Base-by-base conservation (phyloP, 2,888 invertebrate genomes). In the Cotesia congregata region DNA sequence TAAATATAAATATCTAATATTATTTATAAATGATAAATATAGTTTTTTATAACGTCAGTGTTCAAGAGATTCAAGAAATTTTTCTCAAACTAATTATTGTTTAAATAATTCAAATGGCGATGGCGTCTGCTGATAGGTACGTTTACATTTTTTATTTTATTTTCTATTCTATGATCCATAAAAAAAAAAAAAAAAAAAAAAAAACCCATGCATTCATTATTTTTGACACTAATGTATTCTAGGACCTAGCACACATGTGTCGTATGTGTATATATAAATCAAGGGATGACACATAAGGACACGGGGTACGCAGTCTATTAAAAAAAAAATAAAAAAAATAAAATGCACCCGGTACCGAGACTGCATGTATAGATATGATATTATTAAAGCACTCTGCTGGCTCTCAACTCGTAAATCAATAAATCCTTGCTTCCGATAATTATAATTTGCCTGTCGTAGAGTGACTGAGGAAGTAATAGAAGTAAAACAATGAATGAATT, bases 121-220 rank as follows among this genome's bases (percentile, higher is more conserved):
- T 85, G 85, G 85, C 85, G 80, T 85, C 85, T 65, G 85, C 85
- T 67, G 85, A 85, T 76, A 80, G 84, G 85, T 85, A 83, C 80
- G 84, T 67, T 68, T 64, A 73, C 72, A 71, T 71, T 70, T 72
- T 61, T 30, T 30, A 65, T 12, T 12, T 65, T 65, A 38, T 7
- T 30, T 30, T 30, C 30, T 30, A 30, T 30, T 30, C 30, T 30
- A 30, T 30, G 30, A 30, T 30, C 30, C 1, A 20, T 1, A 20
- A 20, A 20, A 20, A 20, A 20, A 20, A 20, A 20, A 20, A 5
- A 65, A 12, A 7, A 38, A 38, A 30, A 65, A 20, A 7, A 17
- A 17, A 62, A 62, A 17, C 1, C 0, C 1, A 7, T 62, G 15
- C n/a, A 17, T 62, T 62, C 9, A 62, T 62, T 12, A 62, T 17